Evolutionary conservation across 2,888 invertebrate species (phyloP), one percentile per base, ranked within the genome.

Genomic region (Eristalinus aeneus): DNA sequence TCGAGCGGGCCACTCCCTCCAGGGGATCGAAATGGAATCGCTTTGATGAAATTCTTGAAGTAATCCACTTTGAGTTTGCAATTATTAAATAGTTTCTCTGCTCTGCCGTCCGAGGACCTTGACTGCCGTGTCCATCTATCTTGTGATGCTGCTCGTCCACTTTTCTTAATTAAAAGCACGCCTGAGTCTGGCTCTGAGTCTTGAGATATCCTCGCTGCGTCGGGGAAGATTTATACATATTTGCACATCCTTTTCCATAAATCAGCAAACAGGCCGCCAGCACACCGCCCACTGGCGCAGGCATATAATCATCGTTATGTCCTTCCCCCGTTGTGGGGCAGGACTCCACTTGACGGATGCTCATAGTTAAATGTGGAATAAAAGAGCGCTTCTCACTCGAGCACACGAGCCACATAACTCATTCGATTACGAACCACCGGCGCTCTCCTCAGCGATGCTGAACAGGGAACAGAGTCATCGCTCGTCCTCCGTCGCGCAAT

Each of bases 161-260:
- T 80, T 53, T 80, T 75, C 75, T 75, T 81, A 81, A 81, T 81
- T 81, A 81, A 81, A 81, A 81, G 58, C 54, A 31, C 71, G 71
- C 81, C 60, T 58, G 20, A 60, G 34, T n/a, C 46, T 58, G 63
- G 2, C 2, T 27, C 27, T 27, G 5, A 27, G 27, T 27, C 27
- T 27, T 27, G 27, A 27, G 71, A 31, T 80, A 80, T 69, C 58
- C 64, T 74, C 63, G 20, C 34, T 2, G n/a, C 20, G 27, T 56
- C 71, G 63, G 71, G 64, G 53, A 71, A 71, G 81, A 81, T 81
- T 81, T 81, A 81, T 75, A 60, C 75, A 53, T 75, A 81, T 75
- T 75, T 75, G 71, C 65, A 81, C 69, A 75, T 75, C 64, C 69
- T 81, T 81, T 71, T 71, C 65, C 69, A 81, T 81, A 81, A 81